phyloP scores from a whole-genome alignment of 2,113 vertebrate species.

The Anolis sagrei region DNA sequence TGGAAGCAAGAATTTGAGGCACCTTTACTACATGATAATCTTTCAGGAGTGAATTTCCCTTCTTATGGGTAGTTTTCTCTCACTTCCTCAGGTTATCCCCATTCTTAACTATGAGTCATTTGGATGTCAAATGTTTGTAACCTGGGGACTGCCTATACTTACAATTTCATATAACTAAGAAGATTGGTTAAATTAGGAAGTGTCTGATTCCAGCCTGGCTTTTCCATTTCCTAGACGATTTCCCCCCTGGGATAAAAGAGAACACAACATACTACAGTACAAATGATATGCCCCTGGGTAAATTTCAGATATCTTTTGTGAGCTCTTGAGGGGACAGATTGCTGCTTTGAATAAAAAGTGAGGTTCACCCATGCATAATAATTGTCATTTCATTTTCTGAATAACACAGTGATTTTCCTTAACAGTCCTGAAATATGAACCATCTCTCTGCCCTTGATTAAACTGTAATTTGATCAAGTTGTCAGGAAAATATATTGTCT shows the following conservation, averaged over 20 bases:
- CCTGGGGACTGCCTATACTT: too few relatives aligned
- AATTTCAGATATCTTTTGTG: background rate
- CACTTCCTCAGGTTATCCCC: too few relatives aligned
- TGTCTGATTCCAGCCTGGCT: background rate
- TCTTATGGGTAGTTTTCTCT: too few relatives aligned
- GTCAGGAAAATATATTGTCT: background rate
- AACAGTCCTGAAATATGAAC: constrained; percentile 20
- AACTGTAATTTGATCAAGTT: constrained; percentile 19
- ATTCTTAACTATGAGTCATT: too few relatives aligned
- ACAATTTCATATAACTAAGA: background rate
- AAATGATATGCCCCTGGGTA: constrained; percentile 2
- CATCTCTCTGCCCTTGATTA: constrained; percentile 5
- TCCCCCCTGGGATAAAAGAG: background rate
- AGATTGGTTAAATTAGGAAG: background rate
- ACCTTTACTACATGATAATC: too few relatives aligned
- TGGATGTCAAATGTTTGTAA: too few relatives aligned
- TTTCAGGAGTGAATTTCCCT: too few relatives aligned
- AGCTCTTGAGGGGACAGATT: constrained; percentile 8
- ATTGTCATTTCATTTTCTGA: constrained; percentile 18
- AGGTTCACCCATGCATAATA: background rate
- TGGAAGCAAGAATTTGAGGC: too few relatives aligned
- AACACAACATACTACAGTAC: background rate
- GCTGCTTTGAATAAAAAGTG: constrained; percentile 11
- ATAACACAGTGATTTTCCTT: background rate
- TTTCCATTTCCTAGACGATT: constrained; percentile 3